Conservation (phyloP, 1,140 invertebrate species). For the Drosophila ogumai region DNA sequence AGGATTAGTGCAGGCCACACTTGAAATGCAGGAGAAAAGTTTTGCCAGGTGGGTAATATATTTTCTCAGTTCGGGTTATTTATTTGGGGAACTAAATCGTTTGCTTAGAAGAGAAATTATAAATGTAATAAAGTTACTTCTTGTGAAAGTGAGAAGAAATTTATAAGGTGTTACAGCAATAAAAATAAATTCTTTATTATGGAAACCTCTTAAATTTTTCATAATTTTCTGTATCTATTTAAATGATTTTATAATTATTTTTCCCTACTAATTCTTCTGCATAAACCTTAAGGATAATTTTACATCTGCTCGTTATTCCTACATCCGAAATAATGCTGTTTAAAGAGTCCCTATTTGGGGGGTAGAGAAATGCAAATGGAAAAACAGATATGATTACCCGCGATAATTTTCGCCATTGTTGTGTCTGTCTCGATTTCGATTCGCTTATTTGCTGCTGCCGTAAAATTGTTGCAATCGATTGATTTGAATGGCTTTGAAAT, state of each 20-base stretch:
- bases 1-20: background rate
- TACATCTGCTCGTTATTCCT: slow-evolving; percentile 12
- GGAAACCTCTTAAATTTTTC: no score
- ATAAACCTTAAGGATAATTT: slow-evolving; percentile 10
- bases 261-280: background rate
- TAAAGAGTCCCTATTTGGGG: slow-evolving; percentile 30
- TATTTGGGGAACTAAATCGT: background rate
- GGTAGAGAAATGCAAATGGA: slow-evolving; percentile 33
- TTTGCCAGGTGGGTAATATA: background rate
- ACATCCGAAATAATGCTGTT: slow-evolving; percentile 29
- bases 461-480: slow-evolving; percentile 58
- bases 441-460: slow-evolving; percentile 4
- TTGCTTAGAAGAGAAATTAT: background rate
- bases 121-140: background rate
- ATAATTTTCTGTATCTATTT: no score
- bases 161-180: no score
- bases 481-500: slow-evolving; percentile 67
- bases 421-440: slow-evolving; percentile 19
- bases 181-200: no score
- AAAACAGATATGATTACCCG: slow-evolving; percentile 50
- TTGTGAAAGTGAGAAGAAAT: background rate
- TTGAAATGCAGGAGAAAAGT: background rate
- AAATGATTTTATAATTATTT: no score
- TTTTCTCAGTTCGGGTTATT: background rate
- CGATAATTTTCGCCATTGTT: slow-evolving; percentile 55